These are phyloP conservation scores for Lithobius niger DNA, from an alignment of 1,140 invertebrate species.

Conservation along the genomic window DNA sequence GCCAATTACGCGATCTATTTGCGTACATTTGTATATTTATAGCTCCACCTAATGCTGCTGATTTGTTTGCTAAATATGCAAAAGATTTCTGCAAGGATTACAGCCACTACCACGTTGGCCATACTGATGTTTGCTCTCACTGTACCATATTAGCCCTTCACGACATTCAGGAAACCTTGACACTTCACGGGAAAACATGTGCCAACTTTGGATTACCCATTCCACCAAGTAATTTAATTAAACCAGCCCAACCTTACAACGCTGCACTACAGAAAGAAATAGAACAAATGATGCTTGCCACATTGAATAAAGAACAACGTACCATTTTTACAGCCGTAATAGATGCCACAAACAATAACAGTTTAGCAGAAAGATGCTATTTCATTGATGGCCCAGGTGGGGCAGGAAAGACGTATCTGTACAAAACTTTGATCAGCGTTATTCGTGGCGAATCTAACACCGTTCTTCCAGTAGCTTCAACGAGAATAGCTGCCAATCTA, in stretches of 20 bases:
- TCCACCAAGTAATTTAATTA: not conserved
- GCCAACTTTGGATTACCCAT: too few relatives aligned
- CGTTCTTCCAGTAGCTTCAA: constrained; percentile 13
- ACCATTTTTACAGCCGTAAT: not conserved
- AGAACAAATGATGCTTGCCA: not conserved
- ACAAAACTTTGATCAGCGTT: not conserved
- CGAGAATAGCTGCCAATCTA: constrained; percentile 25
- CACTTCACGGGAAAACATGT: too few relatives aligned
- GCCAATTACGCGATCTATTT: not conserved
- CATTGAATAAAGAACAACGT: not conserved
- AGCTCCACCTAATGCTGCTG: not conserved
- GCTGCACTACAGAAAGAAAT: not conserved
- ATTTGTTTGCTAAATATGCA: not conserved
- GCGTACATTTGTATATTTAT: not conserved
- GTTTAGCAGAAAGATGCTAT: not conserved
- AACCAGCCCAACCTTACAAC: not conserved
- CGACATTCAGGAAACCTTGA: too few relatives aligned
- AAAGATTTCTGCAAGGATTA: not conserved
- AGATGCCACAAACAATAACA: not conserved
- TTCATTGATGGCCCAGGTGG: constrained; percentile 3
- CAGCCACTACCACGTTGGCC: too few relatives aligned
- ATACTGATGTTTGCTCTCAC: too few relatives aligned
- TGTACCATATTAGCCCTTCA: too few relatives aligned
- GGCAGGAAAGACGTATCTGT: constrained; percentile 1
- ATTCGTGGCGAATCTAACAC: not conserved